Evolutionary conservation across 2,888 invertebrate species (phyloP).

Genomic region (Lasioglossum villosulum): DNA sequence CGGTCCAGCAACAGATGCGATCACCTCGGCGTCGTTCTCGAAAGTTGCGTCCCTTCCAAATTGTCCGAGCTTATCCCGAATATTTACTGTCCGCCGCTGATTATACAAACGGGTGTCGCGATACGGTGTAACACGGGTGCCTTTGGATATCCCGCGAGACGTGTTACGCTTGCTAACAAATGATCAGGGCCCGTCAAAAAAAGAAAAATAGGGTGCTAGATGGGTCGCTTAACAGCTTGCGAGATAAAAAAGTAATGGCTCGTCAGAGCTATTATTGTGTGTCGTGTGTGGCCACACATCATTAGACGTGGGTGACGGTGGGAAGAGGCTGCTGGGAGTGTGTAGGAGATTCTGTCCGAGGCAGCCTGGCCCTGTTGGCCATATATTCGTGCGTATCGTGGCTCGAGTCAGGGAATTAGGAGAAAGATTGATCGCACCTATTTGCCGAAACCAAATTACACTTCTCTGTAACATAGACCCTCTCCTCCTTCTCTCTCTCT

Average conservation of each 20-base stretch:
- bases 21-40: slow-evolving; percentile 27
- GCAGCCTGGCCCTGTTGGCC: slow-evolving; percentile 30
- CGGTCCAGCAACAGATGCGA: slow-evolving; percentile 34
- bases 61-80: slow-evolving; percentile 48
- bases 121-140: slow-evolving; percentile 9
- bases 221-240: slow-evolving; percentile 62
- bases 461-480: slow-evolving; percentile 47
- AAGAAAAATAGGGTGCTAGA: slow-evolving; percentile 40
- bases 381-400: slow-evolving; percentile 70
- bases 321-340: not conserved
- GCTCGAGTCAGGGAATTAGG: slow-evolving; percentile 62
- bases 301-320: slow-evolving; percentile 39
- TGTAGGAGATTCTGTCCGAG: not conserved
- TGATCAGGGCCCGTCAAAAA: slow-evolving; percentile 62
- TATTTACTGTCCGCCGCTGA: slow-evolving; percentile 39
- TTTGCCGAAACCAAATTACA: slow-evolving; percentile 74
- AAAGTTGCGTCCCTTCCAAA: slow-evolving; percentile 25
- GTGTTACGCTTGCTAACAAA: slow-evolving; percentile 48
- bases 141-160: not conserved
- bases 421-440: slow-evolving; percentile 72
- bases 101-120: slow-evolving; percentile 21
- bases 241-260: slow-evolving; percentile 71
- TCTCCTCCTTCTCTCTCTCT: slow-evolving; percentile 24
- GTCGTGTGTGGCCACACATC: slow-evolving; percentile 65
- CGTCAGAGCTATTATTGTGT: slow-evolving; percentile 67